Evolutionary conservation across 2,888 invertebrate species (phyloP).

Genomic region (Drosophila emarginata): DNA sequence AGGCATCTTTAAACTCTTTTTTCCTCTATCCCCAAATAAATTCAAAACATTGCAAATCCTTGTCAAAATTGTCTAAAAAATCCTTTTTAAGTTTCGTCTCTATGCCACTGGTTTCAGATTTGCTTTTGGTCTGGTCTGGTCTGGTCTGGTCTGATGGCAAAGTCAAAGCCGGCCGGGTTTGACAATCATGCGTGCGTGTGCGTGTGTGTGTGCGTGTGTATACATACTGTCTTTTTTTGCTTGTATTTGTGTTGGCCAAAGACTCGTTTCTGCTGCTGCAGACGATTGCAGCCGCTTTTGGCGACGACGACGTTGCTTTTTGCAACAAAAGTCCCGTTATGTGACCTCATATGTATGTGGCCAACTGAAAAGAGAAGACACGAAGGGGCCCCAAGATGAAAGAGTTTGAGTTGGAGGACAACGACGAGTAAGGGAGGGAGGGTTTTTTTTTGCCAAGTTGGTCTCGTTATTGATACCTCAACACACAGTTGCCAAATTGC

Average conservation of each 20-base stretch:
- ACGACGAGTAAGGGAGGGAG: not conserved
- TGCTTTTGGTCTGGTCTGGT: too few relatives aligned
- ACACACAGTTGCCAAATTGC: constrained; percentile 20
- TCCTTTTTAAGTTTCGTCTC: not conserved
- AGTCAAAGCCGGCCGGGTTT: constrained; percentile 7
- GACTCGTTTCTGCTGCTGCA: constrained; percentile 27
- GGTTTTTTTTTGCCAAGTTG: not conserved
- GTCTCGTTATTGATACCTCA: constrained; percentile 31
- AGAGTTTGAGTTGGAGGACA: not conserved
- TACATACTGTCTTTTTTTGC: not conserved
- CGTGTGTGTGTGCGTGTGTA: not conserved
- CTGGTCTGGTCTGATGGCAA: constrained; percentile 6
- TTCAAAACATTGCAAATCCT: not conserved
- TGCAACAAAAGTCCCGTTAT: constrained; percentile 56
- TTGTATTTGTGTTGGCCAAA: constrained; percentile 5
- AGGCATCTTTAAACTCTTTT: too few relatives aligned
- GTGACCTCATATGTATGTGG: constrained; percentile 64
- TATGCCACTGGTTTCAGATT: constrained; percentile 23
- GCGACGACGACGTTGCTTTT: not conserved
- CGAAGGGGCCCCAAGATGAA: not conserved
- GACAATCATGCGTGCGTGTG: not conserved
- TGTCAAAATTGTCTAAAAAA: not conserved
- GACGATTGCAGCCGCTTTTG: constrained; percentile 16
- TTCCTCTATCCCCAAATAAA: too few relatives aligned
- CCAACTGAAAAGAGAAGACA: constrained; percentile 35